Conservation (phyloP, 1,140 invertebrate species). For the Aleiodes sp. region DNA sequence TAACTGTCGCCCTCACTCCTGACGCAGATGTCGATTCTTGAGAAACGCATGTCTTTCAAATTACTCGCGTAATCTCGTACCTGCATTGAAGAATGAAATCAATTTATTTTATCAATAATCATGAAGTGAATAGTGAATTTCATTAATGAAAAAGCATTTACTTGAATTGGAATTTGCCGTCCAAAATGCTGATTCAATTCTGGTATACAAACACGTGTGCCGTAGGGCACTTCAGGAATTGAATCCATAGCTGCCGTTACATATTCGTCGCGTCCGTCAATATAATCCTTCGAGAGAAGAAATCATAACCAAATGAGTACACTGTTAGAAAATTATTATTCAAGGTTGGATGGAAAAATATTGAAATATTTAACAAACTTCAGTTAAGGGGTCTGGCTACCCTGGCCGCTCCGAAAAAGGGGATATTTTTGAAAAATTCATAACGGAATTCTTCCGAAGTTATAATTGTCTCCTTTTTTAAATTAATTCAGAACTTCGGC, state of each 20-base stretch:
- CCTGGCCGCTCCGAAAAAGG: too few species aligned
- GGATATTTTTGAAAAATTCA: too few species aligned
- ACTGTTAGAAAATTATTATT: too few species aligned
- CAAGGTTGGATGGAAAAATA: too few species aligned
- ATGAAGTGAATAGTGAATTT: background rate
- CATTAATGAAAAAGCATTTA: slow-evolving; percentile 28
- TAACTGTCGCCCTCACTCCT: slow-evolving; percentile 66
- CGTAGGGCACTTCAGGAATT: slow-evolving; percentile 57
- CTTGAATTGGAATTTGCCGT: slow-evolving; percentile 55
- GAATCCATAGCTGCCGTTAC: slow-evolving; percentile 66
- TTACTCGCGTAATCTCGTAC: slow-evolving; percentile 58
- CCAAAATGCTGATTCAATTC: slow-evolving; percentile 66
- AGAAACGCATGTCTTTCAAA: slow-evolving; percentile 55
- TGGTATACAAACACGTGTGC: slow-evolving; percentile 63
- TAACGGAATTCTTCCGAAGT: too few species aligned
- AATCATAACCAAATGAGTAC: too few species aligned
- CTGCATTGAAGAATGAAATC: slow-evolving; percentile 41
- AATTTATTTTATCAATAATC: background rate
- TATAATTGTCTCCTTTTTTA: too few species aligned
- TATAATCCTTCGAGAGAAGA: slow-evolving; percentile 65
- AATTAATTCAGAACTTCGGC: too few species aligned
- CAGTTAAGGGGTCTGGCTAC: too few species aligned
- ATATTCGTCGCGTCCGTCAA: slow-evolving; percentile 62
- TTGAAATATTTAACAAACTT: too few species aligned
- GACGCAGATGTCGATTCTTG: slow-evolving; percentile 66